Conservation (phyloP, 2,797 vertebrate species). For the Onychomys leucogaster region DNA sequence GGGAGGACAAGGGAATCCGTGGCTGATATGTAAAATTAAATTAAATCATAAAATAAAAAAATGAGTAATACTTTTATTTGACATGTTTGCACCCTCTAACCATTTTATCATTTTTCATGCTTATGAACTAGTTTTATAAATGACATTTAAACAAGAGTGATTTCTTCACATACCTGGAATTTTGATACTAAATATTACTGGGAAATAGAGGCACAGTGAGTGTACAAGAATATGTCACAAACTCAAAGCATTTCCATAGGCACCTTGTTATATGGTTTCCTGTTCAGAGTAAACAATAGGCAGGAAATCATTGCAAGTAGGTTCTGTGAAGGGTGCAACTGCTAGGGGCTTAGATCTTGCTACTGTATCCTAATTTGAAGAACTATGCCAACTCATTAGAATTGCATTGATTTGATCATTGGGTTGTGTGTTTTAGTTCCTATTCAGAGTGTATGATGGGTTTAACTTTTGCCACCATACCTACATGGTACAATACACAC, state of each 20-base stretch:
- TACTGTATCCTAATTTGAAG: not conserved
- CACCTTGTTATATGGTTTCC: not conserved
- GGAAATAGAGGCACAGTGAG: too few species aligned
- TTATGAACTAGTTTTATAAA: not conserved
- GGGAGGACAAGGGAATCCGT: too few species aligned
- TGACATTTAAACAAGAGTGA: not conserved
- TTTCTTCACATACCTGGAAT: not conserved
- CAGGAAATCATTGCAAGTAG: not conserved
- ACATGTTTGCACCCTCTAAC: rapidly evolving
- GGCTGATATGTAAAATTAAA: too few species aligned
- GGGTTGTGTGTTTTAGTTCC: not conserved
- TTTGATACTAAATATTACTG: not conserved
- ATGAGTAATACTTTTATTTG: not conserved
- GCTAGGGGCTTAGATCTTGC: not conserved
- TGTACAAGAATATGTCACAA: not conserved
- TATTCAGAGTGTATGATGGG: not conserved
- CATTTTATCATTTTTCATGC: not conserved
- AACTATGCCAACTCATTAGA: not conserved
- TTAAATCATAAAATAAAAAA: too few species aligned
- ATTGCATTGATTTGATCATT: not conserved
- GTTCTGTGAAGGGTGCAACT: not conserved
- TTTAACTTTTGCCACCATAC: not conserved
- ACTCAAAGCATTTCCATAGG: not conserved
- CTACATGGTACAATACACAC: not conserved
- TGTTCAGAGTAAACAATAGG: not conserved